Conservation (phyloP, 2,888 invertebrate genomes). For the Odontocerum albicorne region DNA sequence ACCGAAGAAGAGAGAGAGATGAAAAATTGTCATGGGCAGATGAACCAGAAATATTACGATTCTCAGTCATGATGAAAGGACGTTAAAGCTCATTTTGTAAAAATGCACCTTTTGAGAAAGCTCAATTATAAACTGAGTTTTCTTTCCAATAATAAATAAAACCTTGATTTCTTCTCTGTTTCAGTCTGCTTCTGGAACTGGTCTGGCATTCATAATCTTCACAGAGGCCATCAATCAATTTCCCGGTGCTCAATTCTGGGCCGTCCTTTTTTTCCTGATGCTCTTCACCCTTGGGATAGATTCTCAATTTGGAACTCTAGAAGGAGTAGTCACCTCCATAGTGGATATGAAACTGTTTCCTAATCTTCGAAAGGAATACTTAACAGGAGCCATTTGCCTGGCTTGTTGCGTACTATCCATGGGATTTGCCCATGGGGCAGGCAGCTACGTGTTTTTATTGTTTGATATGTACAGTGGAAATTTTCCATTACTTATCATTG, state of each 20-base stretch:
- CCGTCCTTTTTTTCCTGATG: slow-evolving; percentile 95
- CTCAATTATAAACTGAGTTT: too few relatives aligned
- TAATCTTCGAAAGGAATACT: slow-evolving; percentile 84
- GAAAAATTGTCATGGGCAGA: too few relatives aligned
- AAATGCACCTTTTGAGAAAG: too few relatives aligned
- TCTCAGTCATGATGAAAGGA: too few relatives aligned
- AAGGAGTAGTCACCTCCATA: slow-evolving; percentile 93
- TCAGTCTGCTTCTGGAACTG: slow-evolving; percentile 95
- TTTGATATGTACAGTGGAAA: slow-evolving; percentile 95
- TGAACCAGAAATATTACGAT: too few relatives aligned
- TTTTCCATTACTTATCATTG: slow-evolving; percentile 88
- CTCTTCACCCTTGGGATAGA: slow-evolving; percentile 95
- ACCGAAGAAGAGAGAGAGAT: too few relatives aligned
- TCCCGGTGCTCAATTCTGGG: slow-evolving; percentile 95
- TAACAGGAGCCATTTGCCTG: slow-evolving; percentile 80
- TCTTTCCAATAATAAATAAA: background rate
- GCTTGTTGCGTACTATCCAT: slow-evolving; percentile 83
- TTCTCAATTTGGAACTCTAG: slow-evolving; percentile 94
- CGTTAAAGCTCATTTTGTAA: too few relatives aligned
- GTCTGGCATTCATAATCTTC: slow-evolving; percentile 95
- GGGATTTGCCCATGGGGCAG: slow-evolving; percentile 90
- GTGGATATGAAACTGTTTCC: slow-evolving; percentile 95
- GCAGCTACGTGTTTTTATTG: slow-evolving; percentile 90
- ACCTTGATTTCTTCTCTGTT: too few relatives aligned
- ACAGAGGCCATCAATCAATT: slow-evolving; percentile 98